phyloP scores from a whole-genome alignment of 2,113 vertebrate species.

The Osmerus eperlanus region DNA sequence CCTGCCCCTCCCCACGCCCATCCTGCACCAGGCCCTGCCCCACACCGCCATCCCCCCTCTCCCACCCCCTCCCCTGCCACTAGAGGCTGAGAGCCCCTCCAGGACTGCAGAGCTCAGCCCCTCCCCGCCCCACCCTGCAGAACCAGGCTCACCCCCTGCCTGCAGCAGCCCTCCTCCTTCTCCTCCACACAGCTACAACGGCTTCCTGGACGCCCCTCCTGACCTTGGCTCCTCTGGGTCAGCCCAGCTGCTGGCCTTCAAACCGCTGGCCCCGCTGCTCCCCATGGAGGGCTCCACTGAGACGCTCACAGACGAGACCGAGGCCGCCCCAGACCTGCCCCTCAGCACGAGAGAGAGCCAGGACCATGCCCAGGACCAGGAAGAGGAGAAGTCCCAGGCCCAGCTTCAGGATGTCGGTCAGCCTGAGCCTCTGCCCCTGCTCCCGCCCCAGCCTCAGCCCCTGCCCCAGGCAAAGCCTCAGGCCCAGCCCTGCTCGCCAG shows the following conservation, averaged over 20 bases:
- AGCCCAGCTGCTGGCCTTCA: conserved; percentile 43
- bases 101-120: conserved; percentile 52
- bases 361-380: conserved; percentile 14
- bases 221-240: conserved; percentile 16
- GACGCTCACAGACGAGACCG: conserved; percentile 66
- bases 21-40: conserved; percentile 53
- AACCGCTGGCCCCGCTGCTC: conserved; percentile 34
- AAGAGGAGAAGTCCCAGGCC: conserved; percentile 5
- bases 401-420: no score
- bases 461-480: conserved; percentile 5
- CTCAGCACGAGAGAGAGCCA: conserved; percentile 12
- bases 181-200: conserved; percentile 19
- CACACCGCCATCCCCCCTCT: conserved; percentile 41
- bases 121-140: conserved; percentile 41
- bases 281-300: conserved; percentile 72
- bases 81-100: conserved; percentile 33
- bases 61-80: conserved; percentile 26
- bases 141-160: conserved; percentile 50
- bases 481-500: background rate
- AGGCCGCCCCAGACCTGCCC: conserved; percentile 2
- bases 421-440: conserved; percentile 32
- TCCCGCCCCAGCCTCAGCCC: conserved; percentile 3
- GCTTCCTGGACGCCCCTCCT: background rate
- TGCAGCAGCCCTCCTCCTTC: conserved; percentile 3
- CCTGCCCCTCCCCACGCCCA: conserved; percentile 40